Percentiles rank a stretch among this genome's conserved stretches.
Evolutionary conservation across 2,797 vertebrate species (phyloP).

Genomic region (Rousettus madagascariensis): DNA sequence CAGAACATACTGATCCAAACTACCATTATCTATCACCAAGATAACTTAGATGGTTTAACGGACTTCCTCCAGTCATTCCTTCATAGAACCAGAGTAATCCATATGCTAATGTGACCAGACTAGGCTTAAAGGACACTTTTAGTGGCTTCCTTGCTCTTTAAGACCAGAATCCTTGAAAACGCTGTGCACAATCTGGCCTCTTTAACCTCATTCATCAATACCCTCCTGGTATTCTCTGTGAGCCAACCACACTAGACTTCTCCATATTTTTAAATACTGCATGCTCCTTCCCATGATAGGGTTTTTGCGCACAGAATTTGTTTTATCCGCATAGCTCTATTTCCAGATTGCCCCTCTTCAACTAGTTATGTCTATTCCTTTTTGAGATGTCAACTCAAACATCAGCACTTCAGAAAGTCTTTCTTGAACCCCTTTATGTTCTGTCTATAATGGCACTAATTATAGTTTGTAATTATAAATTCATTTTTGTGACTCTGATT

Average conservation of each 20-base stretch:
- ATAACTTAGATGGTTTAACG: neutral
- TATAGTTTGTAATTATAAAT: slow-evolving; percentile 25
- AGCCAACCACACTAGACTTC: neutral
- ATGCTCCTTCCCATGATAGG: neutral
- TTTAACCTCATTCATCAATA: neutral
- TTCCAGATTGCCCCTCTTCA: neutral
- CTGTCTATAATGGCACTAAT: neutral
- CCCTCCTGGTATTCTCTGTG: neutral
- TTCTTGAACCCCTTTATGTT: neutral
- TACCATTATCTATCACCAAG: neutral
- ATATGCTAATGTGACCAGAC: slow-evolving; percentile 11
- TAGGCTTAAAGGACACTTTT: neutral
- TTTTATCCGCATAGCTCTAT: neutral
- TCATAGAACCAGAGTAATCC: neutral
- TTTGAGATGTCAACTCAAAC: neutral
- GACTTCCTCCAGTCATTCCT: neutral
- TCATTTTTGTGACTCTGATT: slow-evolving; percentile 1
- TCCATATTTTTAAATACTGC: neutral
- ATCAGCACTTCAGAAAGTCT: neutral
- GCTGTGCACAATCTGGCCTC: neutral
- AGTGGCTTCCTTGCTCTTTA: neutral
- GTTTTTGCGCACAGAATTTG: neutral
- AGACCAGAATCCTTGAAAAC: neutral
- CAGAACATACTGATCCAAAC: neutral
- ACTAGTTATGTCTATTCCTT: neutral